These are phyloP conservation scores for Athene cunicularia DNA, from an alignment of 2,113 vertebrate species.

Conservation along the genomic window DNA sequence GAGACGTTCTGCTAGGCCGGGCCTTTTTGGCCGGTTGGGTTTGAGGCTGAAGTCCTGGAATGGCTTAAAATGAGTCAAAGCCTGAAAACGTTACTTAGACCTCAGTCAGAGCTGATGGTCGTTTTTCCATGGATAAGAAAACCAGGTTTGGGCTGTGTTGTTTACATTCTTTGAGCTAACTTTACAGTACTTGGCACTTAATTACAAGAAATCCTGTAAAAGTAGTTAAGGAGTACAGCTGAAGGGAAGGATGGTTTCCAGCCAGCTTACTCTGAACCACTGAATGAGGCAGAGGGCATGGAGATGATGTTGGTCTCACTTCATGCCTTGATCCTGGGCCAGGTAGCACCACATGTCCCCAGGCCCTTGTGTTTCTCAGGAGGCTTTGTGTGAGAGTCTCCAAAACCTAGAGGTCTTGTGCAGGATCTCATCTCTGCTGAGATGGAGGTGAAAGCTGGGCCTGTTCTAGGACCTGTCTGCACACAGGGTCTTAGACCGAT, in stretches of 20 bases:
- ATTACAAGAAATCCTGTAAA: neutral
- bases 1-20: neutral
- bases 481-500: neutral
- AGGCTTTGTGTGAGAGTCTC: neutral
- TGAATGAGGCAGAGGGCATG: neutral
- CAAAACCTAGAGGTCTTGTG: neutral
- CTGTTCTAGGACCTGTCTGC: neutral
- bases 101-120: neutral
- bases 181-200: neutral
- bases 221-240: neutral
- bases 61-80: neutral
- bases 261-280: neutral
- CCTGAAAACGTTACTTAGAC: neutral
- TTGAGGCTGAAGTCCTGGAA: neutral
- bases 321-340: neutral
- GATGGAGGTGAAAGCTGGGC: neutral
- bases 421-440: neutral
- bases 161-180: neutral
- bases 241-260: neutral
- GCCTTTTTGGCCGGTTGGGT: fast-evolving
- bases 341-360: neutral
- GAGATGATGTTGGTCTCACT: neutral
- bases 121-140: neutral
- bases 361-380: neutral
- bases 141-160: neutral